These are phyloP conservation scores for Hylomyscus alleni DNA, from an alignment of 2,797 vertebrate species.

Conservation along the genomic window DNA sequence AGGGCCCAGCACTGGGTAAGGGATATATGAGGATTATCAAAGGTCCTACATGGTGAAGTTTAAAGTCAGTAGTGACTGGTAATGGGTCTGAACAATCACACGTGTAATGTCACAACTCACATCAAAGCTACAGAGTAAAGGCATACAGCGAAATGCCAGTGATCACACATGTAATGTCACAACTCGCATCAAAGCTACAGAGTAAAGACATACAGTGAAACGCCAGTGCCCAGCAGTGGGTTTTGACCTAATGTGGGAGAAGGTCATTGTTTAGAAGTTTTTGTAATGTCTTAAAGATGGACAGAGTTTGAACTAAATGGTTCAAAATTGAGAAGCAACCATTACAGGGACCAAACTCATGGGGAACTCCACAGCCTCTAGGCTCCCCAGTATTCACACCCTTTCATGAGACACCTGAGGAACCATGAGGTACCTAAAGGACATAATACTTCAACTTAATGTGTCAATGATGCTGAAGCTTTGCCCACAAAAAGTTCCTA, in stretches of 20 bases:
- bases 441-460: neutral
- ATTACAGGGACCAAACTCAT: neutral
- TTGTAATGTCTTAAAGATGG: conserved; percentile 15
- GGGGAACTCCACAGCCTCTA: neutral
- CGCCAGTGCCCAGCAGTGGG: neutral
- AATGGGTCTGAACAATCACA: neutral
- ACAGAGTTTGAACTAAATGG: conserved; percentile 45
- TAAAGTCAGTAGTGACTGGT: conserved; percentile 35
- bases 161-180: neutral
- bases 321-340: neutral
- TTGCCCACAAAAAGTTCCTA: conserved; percentile 7
- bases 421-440: neutral
- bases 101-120: neutral
- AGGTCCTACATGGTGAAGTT: conserved; percentile 16
- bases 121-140: conserved; percentile 25
- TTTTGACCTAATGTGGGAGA: neutral
- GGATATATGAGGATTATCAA: neutral
- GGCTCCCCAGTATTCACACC: neutral
- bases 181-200: conserved; percentile 33
- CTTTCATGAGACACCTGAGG: neutral
- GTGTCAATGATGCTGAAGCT: neutral
- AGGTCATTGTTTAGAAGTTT: conserved; percentile 6
- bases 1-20: neutral
- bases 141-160: neutral
- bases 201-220: neutral